phyloP scores from a whole-genome alignment of 1,140 invertebrate species.

The Condylostylus longicornis region DNA sequence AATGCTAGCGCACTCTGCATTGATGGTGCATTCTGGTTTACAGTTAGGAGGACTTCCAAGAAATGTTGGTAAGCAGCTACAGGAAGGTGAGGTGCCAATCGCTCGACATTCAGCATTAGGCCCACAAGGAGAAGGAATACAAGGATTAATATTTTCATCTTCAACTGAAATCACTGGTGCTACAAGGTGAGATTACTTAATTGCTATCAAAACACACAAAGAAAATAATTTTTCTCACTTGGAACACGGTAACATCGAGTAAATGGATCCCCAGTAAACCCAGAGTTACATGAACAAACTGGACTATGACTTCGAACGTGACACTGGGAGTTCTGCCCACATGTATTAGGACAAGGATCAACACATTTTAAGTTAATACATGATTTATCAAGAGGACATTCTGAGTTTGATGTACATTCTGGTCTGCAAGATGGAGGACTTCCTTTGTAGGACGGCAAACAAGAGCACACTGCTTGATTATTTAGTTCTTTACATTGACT shows the following conservation, averaged over 20 bases:
- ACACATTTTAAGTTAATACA: constrained; percentile 62
- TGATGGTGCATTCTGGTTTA: constrained; percentile 47
- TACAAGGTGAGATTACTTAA: constrained; percentile 15
- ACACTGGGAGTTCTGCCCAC: constrained; percentile 57
- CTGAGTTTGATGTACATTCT: constrained; percentile 47
- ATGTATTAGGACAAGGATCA: constrained; percentile 59
- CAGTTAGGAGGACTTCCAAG: constrained; percentile 64
- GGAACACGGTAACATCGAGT: constrained; percentile 47
- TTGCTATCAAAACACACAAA: constrained; percentile 12
- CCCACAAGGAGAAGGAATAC: constrained; percentile 47
- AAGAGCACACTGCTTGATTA: constrained; percentile 56
- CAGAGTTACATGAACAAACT: constrained; percentile 54
- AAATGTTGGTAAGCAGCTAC: constrained; percentile 53
- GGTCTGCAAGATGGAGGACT: constrained; percentile 49
- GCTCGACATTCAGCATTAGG: constrained; percentile 57
- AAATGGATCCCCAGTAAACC: constrained; percentile 64
- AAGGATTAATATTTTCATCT: constrained; percentile 34
- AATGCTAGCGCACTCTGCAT: constrained; percentile 50
- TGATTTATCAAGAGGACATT: constrained; percentile 47
- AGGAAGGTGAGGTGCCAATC: constrained; percentile 45
- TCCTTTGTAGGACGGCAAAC: constrained; percentile 51
- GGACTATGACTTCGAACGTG: constrained; percentile 56
- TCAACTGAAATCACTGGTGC: constrained; percentile 39
- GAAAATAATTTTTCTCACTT: constrained; percentile 34
- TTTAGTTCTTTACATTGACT: constrained; percentile 54